A percentile compares a stretch with the other conserved stretches of the same genome.
phyloP scores from a whole-genome alignment of 2,113 vertebrate genomes.

The Myotis davidii region DNA sequence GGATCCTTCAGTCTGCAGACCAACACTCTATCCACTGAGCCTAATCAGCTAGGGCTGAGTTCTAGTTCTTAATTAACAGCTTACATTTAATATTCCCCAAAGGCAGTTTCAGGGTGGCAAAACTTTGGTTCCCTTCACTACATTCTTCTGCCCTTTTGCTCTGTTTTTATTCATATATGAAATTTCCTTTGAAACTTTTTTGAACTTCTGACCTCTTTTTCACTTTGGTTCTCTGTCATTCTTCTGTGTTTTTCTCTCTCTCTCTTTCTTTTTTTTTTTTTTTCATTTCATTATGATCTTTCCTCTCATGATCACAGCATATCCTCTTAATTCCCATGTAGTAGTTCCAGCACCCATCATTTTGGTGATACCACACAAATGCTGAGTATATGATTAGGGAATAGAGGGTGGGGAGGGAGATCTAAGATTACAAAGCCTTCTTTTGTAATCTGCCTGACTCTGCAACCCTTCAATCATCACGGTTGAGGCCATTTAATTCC shows the following conservation, averaged over 20 bases:
- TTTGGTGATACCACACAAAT: constrained; percentile 69
- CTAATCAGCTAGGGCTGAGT: neutral
- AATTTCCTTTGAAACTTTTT: constrained; percentile 30
- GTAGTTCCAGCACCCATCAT: constrained; percentile 59
- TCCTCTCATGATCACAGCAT: constrained; percentile 48
- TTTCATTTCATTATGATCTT: neutral
- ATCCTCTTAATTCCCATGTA: constrained; percentile 54
- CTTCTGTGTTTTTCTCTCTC: neutral
- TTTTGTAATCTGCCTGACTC: constrained; percentile 57
- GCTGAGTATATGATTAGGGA: constrained; percentile 69
- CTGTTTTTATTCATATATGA: neutral
- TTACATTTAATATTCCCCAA: neutral
- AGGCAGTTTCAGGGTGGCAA: neutral
- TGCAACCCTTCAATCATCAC: constrained; percentile 52
- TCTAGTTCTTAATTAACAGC: neutral
- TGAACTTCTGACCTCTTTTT: constrained; percentile 62
- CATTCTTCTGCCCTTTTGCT: neutral
- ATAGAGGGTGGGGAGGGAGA: neutral
- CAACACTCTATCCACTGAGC: neutral
- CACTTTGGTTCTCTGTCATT: neutral
- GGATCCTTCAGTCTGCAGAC: neutral
- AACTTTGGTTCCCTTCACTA: neutral
- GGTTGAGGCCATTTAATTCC: constrained; percentile 43
- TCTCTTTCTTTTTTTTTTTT: neutral
- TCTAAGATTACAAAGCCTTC: constrained; percentile 68